Base-by-base conservation (phyloP, 2,888 invertebrate species). In the Lasioglossum malachurum region DNA sequence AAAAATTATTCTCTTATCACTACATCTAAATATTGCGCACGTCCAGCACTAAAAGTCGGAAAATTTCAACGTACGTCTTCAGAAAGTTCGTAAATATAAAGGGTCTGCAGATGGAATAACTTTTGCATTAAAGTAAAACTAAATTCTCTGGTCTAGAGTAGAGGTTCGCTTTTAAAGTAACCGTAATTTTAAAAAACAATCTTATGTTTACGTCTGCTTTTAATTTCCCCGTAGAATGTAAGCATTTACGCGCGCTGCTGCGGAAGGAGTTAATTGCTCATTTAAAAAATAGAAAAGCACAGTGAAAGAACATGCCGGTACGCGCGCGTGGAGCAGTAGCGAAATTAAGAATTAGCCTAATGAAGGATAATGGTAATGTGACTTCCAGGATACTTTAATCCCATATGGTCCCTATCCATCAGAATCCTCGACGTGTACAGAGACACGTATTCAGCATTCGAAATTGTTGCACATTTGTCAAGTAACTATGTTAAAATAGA, bases 281-380 rank as follows among this genome's bases (percentile, higher is more conserved):
- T 38, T 69, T 69, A 4, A 38, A 23, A 69, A 69, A 69, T 69
- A 38, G 31, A 31, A 69, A 69, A 69, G 12, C 10, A 38, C 10
- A 12, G 23, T 38, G 38, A 23, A 69, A 23, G 69, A 69, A 38
- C 35, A 23, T 19, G 38, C 35, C 10, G 67, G 67, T 35, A 67
- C 23, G 35, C 69, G 38, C 69, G 23, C 35, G 38, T 35, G 38
- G 23, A 38, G 23, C 19, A 31, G 53, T 31, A 74, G 53, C 53
- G 74, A 74, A 74, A 53, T 35, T 35, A 74, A 35, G 74, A 74
- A 53, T 49, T 74, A 74, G 53, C 53, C 49, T 44, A 74, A 44
- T 31, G 31, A 53, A 49, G 74, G 44, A 53, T 69, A 69, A 69
- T 69, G 69, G 69, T 69, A 69, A 69, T 69, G 38, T 38, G 69